Percentiles rank a stretch among this genome's conserved stretches.
Conservation (phyloP, 1,140 invertebrate genomes). For the Andricus grossulariae region DNA sequence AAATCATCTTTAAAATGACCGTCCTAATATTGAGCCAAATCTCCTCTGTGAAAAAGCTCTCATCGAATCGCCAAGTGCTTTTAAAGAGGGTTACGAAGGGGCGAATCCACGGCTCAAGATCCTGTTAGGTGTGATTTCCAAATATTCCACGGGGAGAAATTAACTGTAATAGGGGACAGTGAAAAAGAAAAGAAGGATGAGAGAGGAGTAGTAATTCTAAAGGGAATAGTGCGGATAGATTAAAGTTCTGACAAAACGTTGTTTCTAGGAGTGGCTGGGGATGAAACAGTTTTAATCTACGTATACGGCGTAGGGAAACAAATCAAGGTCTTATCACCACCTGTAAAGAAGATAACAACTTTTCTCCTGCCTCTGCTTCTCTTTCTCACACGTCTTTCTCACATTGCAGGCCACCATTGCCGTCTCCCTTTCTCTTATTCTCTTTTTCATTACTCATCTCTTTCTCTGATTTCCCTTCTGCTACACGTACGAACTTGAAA, state of each 20-base stretch:
- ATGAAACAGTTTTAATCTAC: constrained; percentile 65
- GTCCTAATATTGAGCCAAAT: constrained; percentile 6
- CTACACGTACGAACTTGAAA: constrained; percentile 56
- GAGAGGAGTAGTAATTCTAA: constrained; percentile 38
- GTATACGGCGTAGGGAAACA: constrained; percentile 64
- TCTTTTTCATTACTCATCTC: constrained; percentile 13
- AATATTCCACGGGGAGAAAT: not conserved
- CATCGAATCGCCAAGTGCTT: not conserved
- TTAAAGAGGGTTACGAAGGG: not conserved
- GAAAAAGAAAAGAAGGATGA: not conserved
- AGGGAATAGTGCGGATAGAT: constrained; percentile 55
- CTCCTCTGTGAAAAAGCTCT: not conserved
- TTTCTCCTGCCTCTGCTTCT: constrained; percentile 50
- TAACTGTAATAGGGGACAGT: constrained; percentile 2
- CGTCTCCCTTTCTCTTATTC: constrained; percentile 45
- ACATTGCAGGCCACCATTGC: constrained; percentile 27
- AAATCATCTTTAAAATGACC: not conserved
- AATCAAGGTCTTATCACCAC: constrained; percentile 68
- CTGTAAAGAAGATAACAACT: constrained; percentile 65
- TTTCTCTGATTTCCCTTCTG: constrained; percentile 33
- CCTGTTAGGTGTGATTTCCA: not conserved
- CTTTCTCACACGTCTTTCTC: constrained; percentile 18
- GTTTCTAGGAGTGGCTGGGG: constrained; percentile 37
- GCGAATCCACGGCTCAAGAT: not conserved
- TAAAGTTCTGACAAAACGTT: constrained; percentile 58